These are phyloP conservation scores for Himalopsyche kuldschensis DNA, from an alignment of 2,888 invertebrate species.

Conservation along the genomic window DNA sequence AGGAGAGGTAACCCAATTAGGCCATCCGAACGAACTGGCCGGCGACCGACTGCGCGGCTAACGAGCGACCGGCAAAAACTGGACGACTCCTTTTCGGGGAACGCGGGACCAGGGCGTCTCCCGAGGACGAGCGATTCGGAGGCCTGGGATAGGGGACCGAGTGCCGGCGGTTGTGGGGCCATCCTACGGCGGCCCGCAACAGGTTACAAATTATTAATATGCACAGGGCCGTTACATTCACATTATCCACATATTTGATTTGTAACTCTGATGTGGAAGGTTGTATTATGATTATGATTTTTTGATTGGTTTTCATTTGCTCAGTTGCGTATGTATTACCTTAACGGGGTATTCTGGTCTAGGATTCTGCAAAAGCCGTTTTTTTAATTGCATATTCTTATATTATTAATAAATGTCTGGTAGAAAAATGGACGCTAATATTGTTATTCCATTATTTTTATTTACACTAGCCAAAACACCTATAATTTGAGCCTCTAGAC, in stretches of 20 bases:
- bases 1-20: constrained; percentile 10
- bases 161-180: neutral
- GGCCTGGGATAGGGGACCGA: neutral
- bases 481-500: too few species aligned
- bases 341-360: too few species aligned
- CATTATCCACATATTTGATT: neutral
- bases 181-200: neutral
- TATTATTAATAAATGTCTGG: too few species aligned
- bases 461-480: too few species aligned
- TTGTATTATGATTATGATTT: neutral
- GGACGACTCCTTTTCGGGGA: neutral
- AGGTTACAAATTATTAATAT: neutral
- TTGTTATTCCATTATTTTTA: too few species aligned
- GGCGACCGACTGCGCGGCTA: neutral
- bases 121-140: neutral
- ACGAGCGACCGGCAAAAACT: neutral
- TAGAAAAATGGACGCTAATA: too few species aligned
- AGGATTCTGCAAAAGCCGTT: too few species aligned
- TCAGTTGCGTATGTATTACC: neutral
- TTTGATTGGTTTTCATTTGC: neutral
- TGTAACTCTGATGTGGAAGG: neutral
- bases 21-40: neutral
- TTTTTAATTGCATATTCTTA: too few species aligned
- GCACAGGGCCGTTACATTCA: neutral
- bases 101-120: neutral